phyloP scores from a whole-genome alignment of 2,797 vertebrate genomes.

The Sebastes kiyomatsui region DNA sequence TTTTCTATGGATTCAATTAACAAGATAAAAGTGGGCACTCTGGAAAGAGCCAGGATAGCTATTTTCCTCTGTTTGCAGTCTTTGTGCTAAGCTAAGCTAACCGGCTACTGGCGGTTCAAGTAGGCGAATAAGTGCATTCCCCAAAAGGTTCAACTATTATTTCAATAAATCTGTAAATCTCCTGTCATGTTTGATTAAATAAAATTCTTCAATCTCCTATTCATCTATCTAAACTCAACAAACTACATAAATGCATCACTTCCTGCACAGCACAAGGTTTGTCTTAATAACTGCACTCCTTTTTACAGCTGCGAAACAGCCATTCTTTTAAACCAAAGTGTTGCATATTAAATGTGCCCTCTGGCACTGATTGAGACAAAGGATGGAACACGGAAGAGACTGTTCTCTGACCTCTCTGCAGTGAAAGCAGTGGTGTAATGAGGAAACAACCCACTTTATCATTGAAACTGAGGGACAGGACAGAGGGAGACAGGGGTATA shows the following conservation, averaged over 20 bases:
- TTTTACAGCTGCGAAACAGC: not conserved
- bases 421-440: constrained; percentile 21
- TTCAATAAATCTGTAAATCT: not conserved
- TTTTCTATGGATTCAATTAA: not conserved
- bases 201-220: not conserved
- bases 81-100: not conserved
- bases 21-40: not conserved
- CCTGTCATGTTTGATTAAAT: not conserved
- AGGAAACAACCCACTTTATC: constrained; percentile 49
- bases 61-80: not conserved
- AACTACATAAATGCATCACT: not conserved
- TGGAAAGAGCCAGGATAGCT: not conserved
- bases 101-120: not conserved
- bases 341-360: not conserved
- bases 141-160: not conserved
- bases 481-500: constrained; percentile 41
- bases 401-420: constrained; percentile 13
- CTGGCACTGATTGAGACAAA: constrained; percentile 8
- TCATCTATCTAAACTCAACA: not conserved
- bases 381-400: not conserved
- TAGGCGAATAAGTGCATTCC: not conserved
- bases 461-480: constrained; percentile 35
- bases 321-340: not conserved
- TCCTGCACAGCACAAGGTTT: not conserved
- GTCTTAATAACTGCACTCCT: not conserved